Evolutionary conservation across 2,797 vertebrate genomes (phyloP).

Genomic region (Rousettus madagascariensis): DNA sequence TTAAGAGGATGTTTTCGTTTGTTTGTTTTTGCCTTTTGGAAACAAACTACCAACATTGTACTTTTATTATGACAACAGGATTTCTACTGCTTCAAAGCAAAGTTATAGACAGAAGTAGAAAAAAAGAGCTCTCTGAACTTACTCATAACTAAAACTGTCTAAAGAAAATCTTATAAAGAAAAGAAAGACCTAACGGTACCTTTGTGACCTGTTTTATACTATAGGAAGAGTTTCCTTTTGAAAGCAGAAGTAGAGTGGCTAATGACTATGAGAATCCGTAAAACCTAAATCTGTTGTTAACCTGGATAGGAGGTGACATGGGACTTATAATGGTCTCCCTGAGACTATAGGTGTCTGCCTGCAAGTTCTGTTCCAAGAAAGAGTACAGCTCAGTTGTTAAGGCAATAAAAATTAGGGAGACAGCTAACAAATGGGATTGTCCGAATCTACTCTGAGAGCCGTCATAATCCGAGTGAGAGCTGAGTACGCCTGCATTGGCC

Average conservation of each 20-base stretch:
- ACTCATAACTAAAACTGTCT: neutral
- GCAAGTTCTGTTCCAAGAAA: neutral
- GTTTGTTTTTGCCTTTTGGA: neutral
- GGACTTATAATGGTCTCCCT: too few species aligned
- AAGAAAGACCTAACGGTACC: neutral
- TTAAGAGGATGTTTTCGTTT: neutral
- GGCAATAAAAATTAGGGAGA: neutral
- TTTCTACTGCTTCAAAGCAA: neutral
- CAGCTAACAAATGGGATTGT: neutral
- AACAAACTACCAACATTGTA: neutral
- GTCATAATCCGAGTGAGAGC: neutral
- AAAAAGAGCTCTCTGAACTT: neutral
- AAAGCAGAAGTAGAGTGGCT: neutral
- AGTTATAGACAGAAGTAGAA: neutral
- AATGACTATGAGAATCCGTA: neutral
- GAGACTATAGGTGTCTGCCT: neutral
- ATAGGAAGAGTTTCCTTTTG: neutral
- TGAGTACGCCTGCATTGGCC: rapidly evolving
- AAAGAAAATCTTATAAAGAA: neutral
- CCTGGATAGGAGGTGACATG: neutral
- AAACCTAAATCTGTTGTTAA: neutral
- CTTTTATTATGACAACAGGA: neutral
- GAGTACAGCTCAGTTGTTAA: neutral
- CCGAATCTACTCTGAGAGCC: neutral
- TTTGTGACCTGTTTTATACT: neutral